A percentile compares a stretch with the other conserved stretches of the same genome.
Conservation (phyloP, 2,888 invertebrate species). For the Clanis bilineata region DNA sequence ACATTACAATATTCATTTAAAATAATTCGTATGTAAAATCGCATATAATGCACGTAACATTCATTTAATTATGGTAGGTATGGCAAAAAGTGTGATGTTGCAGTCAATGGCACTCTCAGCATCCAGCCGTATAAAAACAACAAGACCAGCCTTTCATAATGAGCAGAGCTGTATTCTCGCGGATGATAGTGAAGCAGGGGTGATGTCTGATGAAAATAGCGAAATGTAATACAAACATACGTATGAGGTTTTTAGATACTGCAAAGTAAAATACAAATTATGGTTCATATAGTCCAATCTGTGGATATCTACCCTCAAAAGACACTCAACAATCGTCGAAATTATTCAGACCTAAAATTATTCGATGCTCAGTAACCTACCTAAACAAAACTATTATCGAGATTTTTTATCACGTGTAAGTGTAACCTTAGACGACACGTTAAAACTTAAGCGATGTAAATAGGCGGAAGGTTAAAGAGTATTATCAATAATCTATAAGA, state of each 20-base stretch:
- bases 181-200: neutral
- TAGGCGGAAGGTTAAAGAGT: neutral
- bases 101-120: conserved; percentile 4
- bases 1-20: neutral
- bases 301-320: too few relatives aligned
- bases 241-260: too few relatives aligned
- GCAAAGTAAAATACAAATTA: too few relatives aligned
- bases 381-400: too few relatives aligned
- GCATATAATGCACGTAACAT: neutral
- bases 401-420: too few relatives aligned
- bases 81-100: neutral
- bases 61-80: neutral
- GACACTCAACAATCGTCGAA: too few relatives aligned
- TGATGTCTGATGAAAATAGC: neutral
- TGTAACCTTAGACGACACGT: neutral
- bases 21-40: neutral
- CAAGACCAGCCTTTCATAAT: neutral
- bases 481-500: conserved; percentile 3
- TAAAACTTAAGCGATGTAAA: conserved; percentile 8
- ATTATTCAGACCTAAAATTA: too few relatives aligned
- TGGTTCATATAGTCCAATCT: too few relatives aligned
- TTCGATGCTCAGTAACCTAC: too few relatives aligned
- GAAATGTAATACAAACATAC: neutral
- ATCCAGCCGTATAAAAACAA: neutral
- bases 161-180: neutral